Evolutionary conservation across 2,113 vertebrate genomes (phyloP), one percentile per base, ranked within the genome.

Genomic region (Turdus rufiventris): DNA sequence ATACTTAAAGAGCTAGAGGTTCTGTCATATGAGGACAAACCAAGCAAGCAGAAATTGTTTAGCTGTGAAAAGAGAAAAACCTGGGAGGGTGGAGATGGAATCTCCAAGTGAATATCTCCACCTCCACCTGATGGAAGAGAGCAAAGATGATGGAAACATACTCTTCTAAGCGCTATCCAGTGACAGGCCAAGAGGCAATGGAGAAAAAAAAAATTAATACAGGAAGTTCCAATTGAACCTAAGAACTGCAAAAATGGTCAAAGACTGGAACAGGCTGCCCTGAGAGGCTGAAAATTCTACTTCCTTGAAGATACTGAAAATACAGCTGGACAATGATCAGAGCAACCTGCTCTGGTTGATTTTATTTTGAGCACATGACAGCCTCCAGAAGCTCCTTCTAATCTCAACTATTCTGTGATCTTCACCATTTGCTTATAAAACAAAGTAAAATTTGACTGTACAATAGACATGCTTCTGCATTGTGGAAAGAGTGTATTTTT

Each of bases 61-160:
- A 63, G 25, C 6, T 42, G 15, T 21, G 15, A 73, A 86, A 75
- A 76, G 19, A 45, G 33, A 90, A 90, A 38, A 85, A 71, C 10
- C 29, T 48, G 14, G 4, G 8, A 14, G 8, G 3, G 5, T 2
- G 1, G 2, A 4, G 6, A 4, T 21, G 2, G 12, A 54, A 65
- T 31, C 29, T 76, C 16, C 21, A 4, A 4, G 12, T 60, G 54
- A 33, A 4, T 36, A 80, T 18, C 14, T 40, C 33, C 10, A 61
- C 26, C 57, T 54, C n/a, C 28, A 38, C 10, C 42, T 38, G 10
- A 82, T 3, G 3, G 31, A 10, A 85, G 14, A 74, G 10, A 60
- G 23, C 33, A 66, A 65, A 42, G 33, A 63, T 4, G 5, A 63
- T 23, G 6, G 6, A 70, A 25, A 29, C 7, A 72, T 26, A 56